Conservation (phyloP, 64 coral and sea anemone genomes). For the Anthopleura sola region DNA sequence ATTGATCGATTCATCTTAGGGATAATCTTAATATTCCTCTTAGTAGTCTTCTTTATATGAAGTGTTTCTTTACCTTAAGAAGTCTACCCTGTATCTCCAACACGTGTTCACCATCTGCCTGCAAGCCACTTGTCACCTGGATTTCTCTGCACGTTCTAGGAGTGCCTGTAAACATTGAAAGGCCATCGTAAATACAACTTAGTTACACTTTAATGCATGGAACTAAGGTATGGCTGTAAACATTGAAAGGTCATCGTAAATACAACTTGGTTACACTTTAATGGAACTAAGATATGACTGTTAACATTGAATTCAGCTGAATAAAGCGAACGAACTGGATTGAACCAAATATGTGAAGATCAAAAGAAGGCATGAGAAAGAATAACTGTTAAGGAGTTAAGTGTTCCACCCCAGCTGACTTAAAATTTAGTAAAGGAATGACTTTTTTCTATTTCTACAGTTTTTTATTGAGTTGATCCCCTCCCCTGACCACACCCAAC, state of each 20-base stretch:
- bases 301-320: not conserved
- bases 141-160: constrained; percentile 85
- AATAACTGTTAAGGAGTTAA: too few species aligned
- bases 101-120: constrained; percentile 72
- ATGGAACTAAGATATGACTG: not conserved
- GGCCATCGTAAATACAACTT: not conserved
- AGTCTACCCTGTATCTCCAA: constrained; percentile 55
- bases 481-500: too few species aligned
- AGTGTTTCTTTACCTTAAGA: constrained; percentile 44
- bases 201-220: not conserved
- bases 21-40: too few species aligned
- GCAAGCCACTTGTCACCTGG: constrained; percentile 66
- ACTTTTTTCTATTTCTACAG: too few species aligned
- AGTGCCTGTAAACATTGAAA: constrained; percentile 27
- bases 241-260: not conserved
- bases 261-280: not conserved
- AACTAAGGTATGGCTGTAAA: constrained; percentile 35
- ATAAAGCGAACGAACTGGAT: not conserved
- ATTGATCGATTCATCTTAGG: too few species aligned
- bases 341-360: not conserved
- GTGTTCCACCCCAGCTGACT: too few species aligned
- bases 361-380: too few species aligned
- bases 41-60: too few species aligned
- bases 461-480: too few species aligned
- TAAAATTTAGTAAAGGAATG: too few species aligned